These are phyloP conservation scores for Caenorhabditis wallacei DNA, from an alignment of 2,888 invertebrate species.

Conservation along the genomic window DNA sequence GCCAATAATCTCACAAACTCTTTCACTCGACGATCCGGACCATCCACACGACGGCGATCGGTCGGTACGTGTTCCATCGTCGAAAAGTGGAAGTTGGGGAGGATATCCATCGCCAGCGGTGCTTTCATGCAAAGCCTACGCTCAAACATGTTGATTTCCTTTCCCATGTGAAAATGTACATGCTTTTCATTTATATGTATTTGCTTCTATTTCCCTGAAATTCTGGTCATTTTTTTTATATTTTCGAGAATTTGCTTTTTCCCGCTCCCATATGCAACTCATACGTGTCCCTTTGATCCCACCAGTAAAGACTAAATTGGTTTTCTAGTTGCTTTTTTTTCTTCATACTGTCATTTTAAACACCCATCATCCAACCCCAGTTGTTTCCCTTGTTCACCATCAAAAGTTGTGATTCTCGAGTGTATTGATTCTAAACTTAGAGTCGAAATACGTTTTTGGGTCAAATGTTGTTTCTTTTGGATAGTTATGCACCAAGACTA, in stretches of 20 bases:
- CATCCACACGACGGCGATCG: constrained; percentile 46
- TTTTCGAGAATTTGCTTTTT: not conserved
- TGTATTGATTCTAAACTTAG: constrained; percentile 4
- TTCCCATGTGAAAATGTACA: constrained; percentile 20
- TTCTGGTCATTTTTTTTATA: not conserved
- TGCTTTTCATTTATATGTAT: not conserved
- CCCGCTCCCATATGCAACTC: constrained; percentile 8
- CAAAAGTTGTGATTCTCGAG: constrained; percentile 28
- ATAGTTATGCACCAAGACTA: not conserved
- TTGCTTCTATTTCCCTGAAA: constrained; percentile 7
- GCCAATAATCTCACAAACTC: constrained; percentile 37
- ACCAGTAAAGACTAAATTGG: constrained; percentile 2
- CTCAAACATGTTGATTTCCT: constrained; percentile 75
- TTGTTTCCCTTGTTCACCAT: constrained; percentile 18
- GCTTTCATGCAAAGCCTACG: constrained; percentile 77
- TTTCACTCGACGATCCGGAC: constrained; percentile 34
- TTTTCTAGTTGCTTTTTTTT: constrained; percentile 5
- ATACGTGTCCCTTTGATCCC: constrained; percentile 30
- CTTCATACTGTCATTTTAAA: not conserved
- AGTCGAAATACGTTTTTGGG: constrained; percentile 8
- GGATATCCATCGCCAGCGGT: constrained; percentile 79
- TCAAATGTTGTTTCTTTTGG: constrained; percentile 1
- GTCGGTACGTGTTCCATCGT: constrained; percentile 75
- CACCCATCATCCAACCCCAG: constrained; percentile 2
- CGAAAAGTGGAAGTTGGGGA: constrained; percentile 82